Evolutionary conservation across 2,113 vertebrate species (phyloP).

Genomic region (Ranitomeya imitator): DNA sequence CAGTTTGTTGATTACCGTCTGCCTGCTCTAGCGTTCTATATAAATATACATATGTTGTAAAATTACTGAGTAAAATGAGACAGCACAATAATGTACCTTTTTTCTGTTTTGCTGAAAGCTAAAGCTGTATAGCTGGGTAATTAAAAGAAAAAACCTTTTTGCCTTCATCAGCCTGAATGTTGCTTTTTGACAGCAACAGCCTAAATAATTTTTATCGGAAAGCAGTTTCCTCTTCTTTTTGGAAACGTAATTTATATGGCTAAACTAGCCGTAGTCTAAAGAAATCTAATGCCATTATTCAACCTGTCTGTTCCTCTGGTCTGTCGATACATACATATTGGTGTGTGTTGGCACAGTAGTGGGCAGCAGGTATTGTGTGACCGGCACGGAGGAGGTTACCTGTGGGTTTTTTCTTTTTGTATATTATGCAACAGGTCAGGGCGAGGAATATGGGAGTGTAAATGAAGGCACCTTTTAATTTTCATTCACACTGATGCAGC

Average conservation of each 20-base stretch:
- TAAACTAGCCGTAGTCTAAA: slow-evolving; percentile 82
- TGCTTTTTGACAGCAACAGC: slow-evolving; percentile 77
- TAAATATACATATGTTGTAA: slow-evolving; percentile 73
- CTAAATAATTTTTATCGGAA: slow-evolving; percentile 77
- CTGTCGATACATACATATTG: slow-evolving; percentile 71
- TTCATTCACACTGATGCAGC: slow-evolving; percentile 36
- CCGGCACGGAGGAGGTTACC: slow-evolving; percentile 55
- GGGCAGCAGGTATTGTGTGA: slow-evolving; percentile 66
- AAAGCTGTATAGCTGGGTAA: slow-evolving; percentile 73
- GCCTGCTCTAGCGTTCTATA: slow-evolving; percentile 78
- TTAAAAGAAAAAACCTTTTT: slow-evolving; percentile 68
- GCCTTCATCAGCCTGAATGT: slow-evolving; percentile 78
- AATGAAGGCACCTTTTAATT: slow-evolving; percentile 21
- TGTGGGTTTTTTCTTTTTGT: slow-evolving; percentile 57
- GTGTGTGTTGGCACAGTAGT: slow-evolving; percentile 66
- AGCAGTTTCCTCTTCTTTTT: slow-evolving; percentile 73
- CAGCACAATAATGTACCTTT: slow-evolving; percentile 82
- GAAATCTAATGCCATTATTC: slow-evolving; percentile 74
- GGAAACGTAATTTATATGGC: slow-evolving; percentile 82
- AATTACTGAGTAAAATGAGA: slow-evolving; percentile 76
- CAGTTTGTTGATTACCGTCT: slow-evolving; percentile 77
- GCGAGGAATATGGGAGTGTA: slow-evolving; percentile 51
- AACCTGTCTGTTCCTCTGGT: slow-evolving; percentile 72
- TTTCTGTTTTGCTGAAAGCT: slow-evolving; percentile 77
- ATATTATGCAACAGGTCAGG: slow-evolving; percentile 59